Base-by-base conservation (phyloP, 2,888 invertebrate species). In the Dolomedes plantarius region DNA sequence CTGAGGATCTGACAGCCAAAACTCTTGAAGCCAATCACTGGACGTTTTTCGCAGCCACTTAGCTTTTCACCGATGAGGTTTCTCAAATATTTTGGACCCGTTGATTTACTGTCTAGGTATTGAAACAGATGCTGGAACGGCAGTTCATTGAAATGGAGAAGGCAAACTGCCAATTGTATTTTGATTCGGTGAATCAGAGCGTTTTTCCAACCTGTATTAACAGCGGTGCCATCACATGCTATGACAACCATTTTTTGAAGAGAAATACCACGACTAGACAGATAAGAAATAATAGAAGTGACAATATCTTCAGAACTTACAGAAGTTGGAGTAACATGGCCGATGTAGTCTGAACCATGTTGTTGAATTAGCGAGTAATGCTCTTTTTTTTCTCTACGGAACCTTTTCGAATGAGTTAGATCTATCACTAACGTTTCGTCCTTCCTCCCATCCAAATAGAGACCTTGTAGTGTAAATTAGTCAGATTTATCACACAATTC, bases 401-500 rank as follows among this genome's bases (percentile, higher is more conserved):
- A n/a, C n/a, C n/a, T n/a, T n/a, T n/a, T n/a, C n/a, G n/a, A n/a
- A n/a, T n/a, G n/a, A n/a, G n/a, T n/a, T n/a, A n/a, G n/a, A n/a
- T n/a, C n/a, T n/a, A n/a, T n/a, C n/a, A n/a, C n/a, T n/a, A n/a
- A n/a, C n/a, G n/a, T n/a, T n/a, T n/a, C n/a, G n/a, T n/a, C n/a
- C n/a, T n/a, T n/a, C n/a, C n/a, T n/a, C n/a, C n/a, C n/a, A n/a
- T n/a, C n/a, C n/a, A n/a, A n/a, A n/a, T n/a, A n/a, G n/a, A n/a
- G n/a, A n/a, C n/a, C n/a, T n/a, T n/a, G n/a, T n/a, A n/a, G n/a
- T n/a, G 50, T 23, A 50, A 50, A 0, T 13, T 50, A 23, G n/a
- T n/a, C n/a, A n/a, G n/a, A n/a, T n/a, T n/a, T 69, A 39, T 9
- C 69, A 69, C 69, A 69, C 39, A 31, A 69, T n/a, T n/a, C n/a